Evolutionary conservation across 2,113 vertebrate species (phyloP).

Genomic region (Nansenia antarctica): DNA sequence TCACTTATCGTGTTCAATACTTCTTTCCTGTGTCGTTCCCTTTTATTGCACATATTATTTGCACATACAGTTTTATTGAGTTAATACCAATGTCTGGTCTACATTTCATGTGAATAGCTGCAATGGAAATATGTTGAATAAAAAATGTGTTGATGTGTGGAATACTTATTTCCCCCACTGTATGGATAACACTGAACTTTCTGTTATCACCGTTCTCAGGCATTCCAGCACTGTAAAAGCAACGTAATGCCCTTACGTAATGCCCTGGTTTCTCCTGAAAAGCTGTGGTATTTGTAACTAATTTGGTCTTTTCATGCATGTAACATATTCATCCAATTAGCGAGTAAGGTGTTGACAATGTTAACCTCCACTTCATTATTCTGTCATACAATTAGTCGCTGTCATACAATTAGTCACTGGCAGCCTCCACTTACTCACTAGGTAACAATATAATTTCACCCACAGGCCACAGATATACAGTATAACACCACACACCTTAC

Average conservation of each 20-base stretch:
- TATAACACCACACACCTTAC: not conserved
- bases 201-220: too few relatives aligned
- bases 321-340: conserved; percentile 57
- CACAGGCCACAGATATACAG: not conserved
- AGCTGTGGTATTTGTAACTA: conserved; percentile 46
- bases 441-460: not conserved
- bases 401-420: not conserved
- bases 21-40: too few relatives aligned
- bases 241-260: conserved; percentile 18
- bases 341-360: conserved; percentile 48
- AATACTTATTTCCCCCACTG: too few relatives aligned
- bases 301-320: conserved; percentile 45
- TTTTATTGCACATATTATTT: too few relatives aligned
- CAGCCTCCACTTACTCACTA: not conserved
- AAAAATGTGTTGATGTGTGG: too few relatives aligned
- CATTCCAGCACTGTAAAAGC: not conserved
- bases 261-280: conserved; percentile 32
- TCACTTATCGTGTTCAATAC: too few relatives aligned
- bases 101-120: too few relatives aligned
- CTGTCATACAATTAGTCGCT: conserved; percentile 31
- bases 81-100: too few relatives aligned
- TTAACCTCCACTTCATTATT: conserved; percentile 51
- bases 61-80: too few relatives aligned
- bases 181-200: too few relatives aligned
- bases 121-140: too few relatives aligned